phyloP scores from a whole-genome alignment of 2,797 vertebrate genomes.

The Huso huso region DNA sequence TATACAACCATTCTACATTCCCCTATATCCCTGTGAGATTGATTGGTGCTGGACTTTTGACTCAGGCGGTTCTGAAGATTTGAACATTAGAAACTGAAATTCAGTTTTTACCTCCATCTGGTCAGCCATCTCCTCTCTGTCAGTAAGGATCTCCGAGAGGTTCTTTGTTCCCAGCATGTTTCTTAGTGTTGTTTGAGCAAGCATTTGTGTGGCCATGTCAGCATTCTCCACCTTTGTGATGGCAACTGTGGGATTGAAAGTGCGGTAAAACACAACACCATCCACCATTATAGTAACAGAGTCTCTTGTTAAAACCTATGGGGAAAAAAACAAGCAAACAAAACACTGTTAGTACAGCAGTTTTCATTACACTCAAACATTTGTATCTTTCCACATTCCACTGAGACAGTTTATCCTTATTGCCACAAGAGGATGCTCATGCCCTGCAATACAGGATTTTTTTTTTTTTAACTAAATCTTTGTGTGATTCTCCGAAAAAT shows the following conservation, averaged over 20 bases:
- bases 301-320: conserved; percentile 59
- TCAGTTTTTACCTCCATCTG: conserved; percentile 49
- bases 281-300: conserved; percentile 61
- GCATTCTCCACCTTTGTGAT: conserved; percentile 55
- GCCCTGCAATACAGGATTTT: background rate
- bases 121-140: conserved; percentile 45
- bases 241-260: conserved; percentile 54
- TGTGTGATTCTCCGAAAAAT: too few species aligned
- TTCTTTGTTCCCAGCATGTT: conserved; percentile 55
- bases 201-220: conserved; percentile 45
- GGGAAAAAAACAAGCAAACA: background rate
- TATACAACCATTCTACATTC: background rate
- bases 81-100: too few species aligned
- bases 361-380: background rate
- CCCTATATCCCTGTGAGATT: background rate
- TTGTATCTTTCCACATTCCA: background rate
- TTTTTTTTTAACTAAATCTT: background rate
- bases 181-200: conserved; percentile 60
- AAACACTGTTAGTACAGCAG: too few species aligned
- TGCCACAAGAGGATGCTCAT: background rate
- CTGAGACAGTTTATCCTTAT: background rate
- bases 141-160: conserved; percentile 52
- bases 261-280: conserved; percentile 60
- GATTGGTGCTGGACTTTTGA: background rate
- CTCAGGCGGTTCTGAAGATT: too few species aligned